Base-by-base conservation (phyloP, 2,888 invertebrate species). In the Nycteola revayana region DNA sequence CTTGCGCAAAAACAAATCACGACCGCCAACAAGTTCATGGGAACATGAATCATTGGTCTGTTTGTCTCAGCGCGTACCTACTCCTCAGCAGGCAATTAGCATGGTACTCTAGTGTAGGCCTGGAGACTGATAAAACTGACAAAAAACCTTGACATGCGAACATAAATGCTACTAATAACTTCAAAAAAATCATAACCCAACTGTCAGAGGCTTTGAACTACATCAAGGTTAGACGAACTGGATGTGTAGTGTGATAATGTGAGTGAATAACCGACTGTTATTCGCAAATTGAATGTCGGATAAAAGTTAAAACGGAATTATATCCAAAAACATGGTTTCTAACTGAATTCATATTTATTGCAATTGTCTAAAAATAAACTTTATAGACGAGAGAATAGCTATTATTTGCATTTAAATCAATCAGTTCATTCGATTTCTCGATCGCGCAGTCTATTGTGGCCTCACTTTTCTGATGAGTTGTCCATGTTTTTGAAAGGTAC, bases 171-270 rank as follows among this genome's bases (percentile, higher is more conserved):
- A 57, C 49, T 65, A 61, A 67, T 63, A 64, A 65, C 58, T 60
- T 49, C 26, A 58, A 62, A 71, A 70, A 77, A 75, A 54, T 47
- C 52, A 65, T 60, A 60, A 37, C 55, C 52, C 58, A 60, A 58
- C 59, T 60, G 53, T 56, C 42, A 50, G 42, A 47, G 75, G 62
- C 78, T 76, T 75, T 82, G 76, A 82, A 80, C 81, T 75, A 55
- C 60, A 71, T 72, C 80, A 82, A 82, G 82, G 82, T 60, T 66
- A 21, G 18, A 41, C 26, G 36, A 36, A 28, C 24, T 54, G 42
- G 32, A 49, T 39, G 36, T 58, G 31, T 36, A 32, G 35, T 25
- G 36, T 34, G 26, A 44, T 43, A 33, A 21, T 24, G 28, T 10
- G 36, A 22, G 29, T 22, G 25, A 27, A 38, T 25, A 27, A 23